These are phyloP conservation scores for Choloepus didactylus DNA, from an alignment of 2,797 vertebrate species.

Conservation along the genomic window DNA sequence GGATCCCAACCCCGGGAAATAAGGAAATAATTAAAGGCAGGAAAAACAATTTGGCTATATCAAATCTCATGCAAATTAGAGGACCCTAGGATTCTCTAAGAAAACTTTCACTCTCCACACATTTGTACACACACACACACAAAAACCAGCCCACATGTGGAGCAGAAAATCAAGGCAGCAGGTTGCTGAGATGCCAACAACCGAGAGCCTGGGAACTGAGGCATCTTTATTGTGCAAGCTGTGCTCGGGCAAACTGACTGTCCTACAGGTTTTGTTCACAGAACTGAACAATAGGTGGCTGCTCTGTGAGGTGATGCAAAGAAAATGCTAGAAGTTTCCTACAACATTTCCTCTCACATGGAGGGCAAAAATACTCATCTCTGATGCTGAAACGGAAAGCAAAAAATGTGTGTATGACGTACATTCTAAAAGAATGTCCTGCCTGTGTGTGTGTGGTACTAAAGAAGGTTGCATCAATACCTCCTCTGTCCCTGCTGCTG, in stretches of 20 bases:
- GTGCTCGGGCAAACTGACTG: background rate
- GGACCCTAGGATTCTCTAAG: slow-evolving; percentile 38
- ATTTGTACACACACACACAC: background rate
- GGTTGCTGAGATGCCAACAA: slow-evolving; percentile 1
- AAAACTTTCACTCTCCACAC: background rate
- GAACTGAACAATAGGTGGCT: slow-evolving; percentile 61
- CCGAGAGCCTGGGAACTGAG: slow-evolving; percentile 53
- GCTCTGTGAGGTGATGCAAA: slow-evolving; percentile 52
- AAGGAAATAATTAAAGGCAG: slow-evolving; percentile 84
- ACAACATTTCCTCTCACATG: slow-evolving; percentile 29
- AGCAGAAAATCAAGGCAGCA: slow-evolving; percentile 51
- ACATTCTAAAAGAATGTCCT: slow-evolving; percentile 20
- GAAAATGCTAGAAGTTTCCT: slow-evolving; percentile 74
- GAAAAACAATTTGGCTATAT: slow-evolving; percentile 77
- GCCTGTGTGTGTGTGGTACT: background rate
- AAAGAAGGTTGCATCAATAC: background rate
- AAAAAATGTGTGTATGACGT: background rate
- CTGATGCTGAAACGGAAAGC: slow-evolving; percentile 25
- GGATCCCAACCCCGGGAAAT: slow-evolving; percentile 72
- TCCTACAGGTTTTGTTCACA: slow-evolving; percentile 51
- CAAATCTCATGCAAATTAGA: slow-evolving; percentile 69
- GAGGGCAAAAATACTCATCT: slow-evolving; percentile 43
- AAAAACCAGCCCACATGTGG: background rate
- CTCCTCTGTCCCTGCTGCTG: background rate
- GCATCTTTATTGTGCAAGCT: background rate